A percentile compares a stretch with the other conserved stretches of the same genome.
Evolutionary conservation across 2,797 vertebrate species (phyloP).

Genomic region (Periparus ater): DNA sequence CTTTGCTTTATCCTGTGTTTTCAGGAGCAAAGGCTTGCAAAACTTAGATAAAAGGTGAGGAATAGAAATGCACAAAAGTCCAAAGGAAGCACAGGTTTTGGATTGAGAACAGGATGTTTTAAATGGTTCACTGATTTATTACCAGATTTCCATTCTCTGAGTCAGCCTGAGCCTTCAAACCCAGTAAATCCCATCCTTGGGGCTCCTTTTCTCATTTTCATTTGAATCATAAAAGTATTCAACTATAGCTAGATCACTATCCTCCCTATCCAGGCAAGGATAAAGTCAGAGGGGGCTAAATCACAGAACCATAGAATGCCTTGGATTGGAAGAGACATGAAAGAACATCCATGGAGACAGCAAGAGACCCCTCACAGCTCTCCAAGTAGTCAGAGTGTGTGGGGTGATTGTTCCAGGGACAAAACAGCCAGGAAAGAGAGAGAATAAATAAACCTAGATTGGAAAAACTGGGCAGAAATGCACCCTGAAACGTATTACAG

Average conservation of each 20-base stretch:
- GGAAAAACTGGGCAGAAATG: background rate
- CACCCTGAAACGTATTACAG: background rate
- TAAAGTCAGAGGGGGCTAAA: background rate
- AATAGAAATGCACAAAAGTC: background rate
- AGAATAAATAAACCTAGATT: background rate
- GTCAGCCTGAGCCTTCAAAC: background rate
- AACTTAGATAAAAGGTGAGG: background rate
- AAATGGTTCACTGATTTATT: background rate
- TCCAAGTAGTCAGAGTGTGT: background rate
- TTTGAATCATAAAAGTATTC: background rate
- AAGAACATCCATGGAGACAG: background rate
- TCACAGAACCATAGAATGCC: background rate
- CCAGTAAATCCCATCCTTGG: background rate
- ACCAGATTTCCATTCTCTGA: background rate
- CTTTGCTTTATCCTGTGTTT: background rate
- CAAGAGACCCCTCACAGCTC: background rate
- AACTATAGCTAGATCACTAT: accelerated
- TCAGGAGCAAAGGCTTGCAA: background rate
- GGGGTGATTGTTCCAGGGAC: background rate
- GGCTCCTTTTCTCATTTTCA: background rate
- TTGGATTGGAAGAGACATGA: background rate
- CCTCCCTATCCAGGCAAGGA: accelerated
- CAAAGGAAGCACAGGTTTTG: background rate
- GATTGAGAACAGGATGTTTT: background rate
- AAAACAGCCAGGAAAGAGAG: background rate